Percentiles rank a stretch among this genome's conserved stretches.
These are phyloP conservation scores for Ephialtes manifestator DNA, from an alignment of 2,888 invertebrate species.

Conservation along the genomic window DNA sequence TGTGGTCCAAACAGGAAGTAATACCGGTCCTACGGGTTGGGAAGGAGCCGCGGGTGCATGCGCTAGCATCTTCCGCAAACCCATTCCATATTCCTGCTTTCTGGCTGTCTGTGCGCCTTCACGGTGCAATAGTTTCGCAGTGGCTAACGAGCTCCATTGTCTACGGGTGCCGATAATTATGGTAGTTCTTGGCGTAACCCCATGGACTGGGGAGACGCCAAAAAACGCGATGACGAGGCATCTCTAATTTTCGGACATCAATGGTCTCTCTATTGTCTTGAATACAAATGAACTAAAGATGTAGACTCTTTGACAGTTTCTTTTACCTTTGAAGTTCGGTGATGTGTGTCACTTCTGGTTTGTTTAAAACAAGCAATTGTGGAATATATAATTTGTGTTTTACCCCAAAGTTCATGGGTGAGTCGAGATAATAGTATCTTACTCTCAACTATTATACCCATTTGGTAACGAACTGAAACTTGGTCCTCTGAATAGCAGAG, in stretches of 20 bases:
- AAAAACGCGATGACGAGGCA: slow-evolving; percentile 17
- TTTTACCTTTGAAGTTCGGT: neutral
- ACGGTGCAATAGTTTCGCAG: slow-evolving; percentile 74
- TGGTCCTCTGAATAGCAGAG: slow-evolving; percentile 29
- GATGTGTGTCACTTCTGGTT: neutral
- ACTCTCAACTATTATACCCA: slow-evolving; percentile 50
- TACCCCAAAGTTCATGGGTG: slow-evolving; percentile 33
- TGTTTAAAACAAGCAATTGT: slow-evolving; percentile 5
- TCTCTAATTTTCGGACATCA: slow-evolving; percentile 26
- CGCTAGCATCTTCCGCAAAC: slow-evolving; percentile 71
- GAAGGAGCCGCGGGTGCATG: slow-evolving; percentile 60
- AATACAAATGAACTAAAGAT: neutral
- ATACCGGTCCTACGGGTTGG: slow-evolving; percentile 75
- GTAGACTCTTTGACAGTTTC: neutral
- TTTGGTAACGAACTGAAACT: slow-evolving; percentile 46
- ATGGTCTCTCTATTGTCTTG: slow-evolving; percentile 18
- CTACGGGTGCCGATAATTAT: slow-evolving; percentile 82
- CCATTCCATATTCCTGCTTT: slow-evolving; percentile 52
- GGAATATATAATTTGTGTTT: slow-evolving; percentile 38
- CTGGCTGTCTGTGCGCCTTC: slow-evolving; percentile 47
- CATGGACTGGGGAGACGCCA: slow-evolving; percentile 40
- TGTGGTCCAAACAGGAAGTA: slow-evolving; percentile 81
- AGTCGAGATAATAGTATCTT: slow-evolving; percentile 53
- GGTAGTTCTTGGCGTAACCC: slow-evolving; percentile 68
- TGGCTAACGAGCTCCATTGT: slow-evolving; percentile 82